phyloP scores from a whole-genome alignment of 2,888 invertebrate species.

The Drosophila bunnanda region DNA sequence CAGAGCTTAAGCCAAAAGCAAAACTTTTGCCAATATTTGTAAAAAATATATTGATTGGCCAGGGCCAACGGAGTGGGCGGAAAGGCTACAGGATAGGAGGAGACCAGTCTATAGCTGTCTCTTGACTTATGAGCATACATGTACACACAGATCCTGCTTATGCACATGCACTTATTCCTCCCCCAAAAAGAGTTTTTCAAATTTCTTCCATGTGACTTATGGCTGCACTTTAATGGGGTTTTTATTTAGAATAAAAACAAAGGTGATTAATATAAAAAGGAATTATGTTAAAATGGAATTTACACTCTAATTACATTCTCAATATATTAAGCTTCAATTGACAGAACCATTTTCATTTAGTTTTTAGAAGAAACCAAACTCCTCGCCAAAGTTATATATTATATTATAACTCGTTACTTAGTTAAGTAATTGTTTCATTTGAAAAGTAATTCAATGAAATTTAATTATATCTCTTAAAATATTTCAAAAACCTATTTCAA shows the following conservation, averaged over 20 bases:
- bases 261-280: not conserved
- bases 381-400: fast-evolving
- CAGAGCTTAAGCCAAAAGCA: slow-evolving; percentile 67
- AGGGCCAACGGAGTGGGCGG: slow-evolving; percentile 48
- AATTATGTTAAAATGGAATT: not conserved
- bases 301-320: not conserved
- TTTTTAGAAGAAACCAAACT: not conserved
- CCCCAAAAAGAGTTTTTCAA: slow-evolving; percentile 72
- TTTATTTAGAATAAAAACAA: not conserved
- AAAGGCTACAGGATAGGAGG: not conserved
- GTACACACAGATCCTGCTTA: slow-evolving; percentile 57
- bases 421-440: not conserved
- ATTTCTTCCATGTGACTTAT: slow-evolving; percentile 4
- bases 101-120: slow-evolving; percentile 6
- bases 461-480: not conserved
- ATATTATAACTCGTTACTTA: not conserved
- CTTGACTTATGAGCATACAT: slow-evolving; percentile 34
- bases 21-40: slow-evolving; percentile 80
- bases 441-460: too few relatives aligned
- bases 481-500: not conserved
- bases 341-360: too few relatives aligned
- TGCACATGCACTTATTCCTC: slow-evolving; percentile 76
- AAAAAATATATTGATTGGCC: slow-evolving; percentile 80
- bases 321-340: not conserved
- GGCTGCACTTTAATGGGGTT: not conserved